Base-by-base conservation (phyloP, 2,113 vertebrate species). In the Salvelinus sp. region DNA sequence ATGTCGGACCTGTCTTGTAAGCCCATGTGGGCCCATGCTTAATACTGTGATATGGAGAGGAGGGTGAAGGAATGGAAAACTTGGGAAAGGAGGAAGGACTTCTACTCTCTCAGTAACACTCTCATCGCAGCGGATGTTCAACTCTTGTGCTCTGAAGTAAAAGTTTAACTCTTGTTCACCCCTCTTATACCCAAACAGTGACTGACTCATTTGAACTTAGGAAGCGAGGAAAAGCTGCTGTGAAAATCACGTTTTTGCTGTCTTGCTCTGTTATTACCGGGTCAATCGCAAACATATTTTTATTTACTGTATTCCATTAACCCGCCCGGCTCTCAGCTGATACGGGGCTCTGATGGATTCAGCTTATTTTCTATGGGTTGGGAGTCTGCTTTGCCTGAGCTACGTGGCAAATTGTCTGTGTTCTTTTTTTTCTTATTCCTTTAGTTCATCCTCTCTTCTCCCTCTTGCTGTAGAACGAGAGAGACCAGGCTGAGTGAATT, bases 271-370 rank as follows among this genome's bases (percentile, higher is more conserved):
- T 20, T 71, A 67, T 70, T 68, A 57, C n/a, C 47, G 28, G 62
- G 68, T 2, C 44, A 50, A 80, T 80, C n/a, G 50, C 50, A 77
- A 78, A 74, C 25, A 47, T 63, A 10, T 73, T 75, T 84, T 82
- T 84, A 83, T 89, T 83, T 76, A 82, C 72, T 73, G 78, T 48
- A 79, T 87, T 84, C 71, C 3, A 78, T 88, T 81, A 87, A 62
- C 84, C 84, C 74, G 63, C 58, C 66, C 38, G 27, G 68, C 12
- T 65, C 30, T 13, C 72, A 63, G 54, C 69, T 48, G 68, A 69
- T 74, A 74, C 57, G 48, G 57, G 9, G 44, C 70, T 23, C 74
- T 82, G 80, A 83, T 86, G 76, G 79, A 79, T 76, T 65, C 54
- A 79, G 60, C 72, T 50, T 72, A 71, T 76, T 70, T 80, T 80